Evolutionary conservation across 2,113 vertebrate genomes (phyloP), one percentile per base, ranked within the genome.

Genomic region (Ornithorhynchus anatinus): DNA sequence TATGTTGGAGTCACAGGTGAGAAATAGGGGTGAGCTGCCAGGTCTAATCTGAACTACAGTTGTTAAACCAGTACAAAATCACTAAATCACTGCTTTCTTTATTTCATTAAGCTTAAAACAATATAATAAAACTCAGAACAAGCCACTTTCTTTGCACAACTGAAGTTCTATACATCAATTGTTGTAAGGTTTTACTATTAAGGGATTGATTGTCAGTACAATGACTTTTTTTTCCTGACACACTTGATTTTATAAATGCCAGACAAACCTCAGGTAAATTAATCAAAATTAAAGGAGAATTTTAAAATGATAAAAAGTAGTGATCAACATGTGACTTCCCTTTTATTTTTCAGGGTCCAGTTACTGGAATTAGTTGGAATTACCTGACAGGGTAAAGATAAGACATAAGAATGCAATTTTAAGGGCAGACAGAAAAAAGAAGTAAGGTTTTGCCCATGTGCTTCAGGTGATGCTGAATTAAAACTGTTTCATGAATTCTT

Each of bases 61-160:
- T 85, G 89, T 85, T 88, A 89, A 89, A 87, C 66, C 53, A 65
- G 61, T 52, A 43, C 58, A 59, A 57, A 77, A 81, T 33, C 69
- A 85, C 70, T 89, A 91, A 90, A 89, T 90, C 89, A 90, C 42
- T 51, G 50, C 60, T 88, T 73, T 75, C 75, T 71, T 56, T 58
- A 65, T 84, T 92, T 79, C 71, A 81, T 77, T 69, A 80, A 75
- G 54, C 62, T 91, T 79, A 82, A 84, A 91, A 89, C 80, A 64
- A 81, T 75, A 84, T 79, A 88, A 85, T 86, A 91, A 87, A 78
- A 42, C 32, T 79, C 67, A 88, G 63, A 88, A 53, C 86, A 86
- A 87, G 77, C 57, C 51, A 76, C 70, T 76, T 82, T 40, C 78
- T 86, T 78, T 70, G 48, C 48, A 72, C 20, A 44, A 84, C 79